Percentiles rank a stretch among this genome's conserved stretches.
These are phyloP conservation scores for Xerus rutilus DNA, from an alignment of 2,797 vertebrate genomes.

Conservation along the genomic window DNA sequence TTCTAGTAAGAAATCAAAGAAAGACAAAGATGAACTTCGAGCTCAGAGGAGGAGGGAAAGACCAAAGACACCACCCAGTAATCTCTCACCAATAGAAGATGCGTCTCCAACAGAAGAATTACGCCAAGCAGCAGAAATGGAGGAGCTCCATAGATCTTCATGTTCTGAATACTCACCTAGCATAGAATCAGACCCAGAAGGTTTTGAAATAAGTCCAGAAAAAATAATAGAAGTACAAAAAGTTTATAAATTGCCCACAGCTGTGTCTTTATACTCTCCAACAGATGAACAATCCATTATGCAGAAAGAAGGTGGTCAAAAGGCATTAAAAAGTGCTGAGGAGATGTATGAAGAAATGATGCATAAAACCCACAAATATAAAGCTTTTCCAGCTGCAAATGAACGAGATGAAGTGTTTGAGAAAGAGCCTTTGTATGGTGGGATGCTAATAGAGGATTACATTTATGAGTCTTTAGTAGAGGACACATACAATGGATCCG, in stretches of 20 bases:
- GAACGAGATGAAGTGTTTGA: conserved; percentile 94
- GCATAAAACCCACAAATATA: conserved; percentile 93
- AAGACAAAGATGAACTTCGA: conserved; percentile 98
- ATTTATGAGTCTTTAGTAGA: conserved; percentile 98
- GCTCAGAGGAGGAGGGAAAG: conserved; percentile 96
- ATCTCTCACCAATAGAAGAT: conserved; percentile 96
- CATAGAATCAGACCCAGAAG: conserved; percentile 96
- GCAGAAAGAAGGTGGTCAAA: conserved; percentile 86
- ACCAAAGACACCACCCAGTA: conserved; percentile 97
- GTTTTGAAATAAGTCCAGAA: conserved; percentile 96
- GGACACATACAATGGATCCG: conserved; percentile 90
- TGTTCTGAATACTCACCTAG: conserved; percentile 95
- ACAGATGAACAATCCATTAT: conserved; percentile 92
- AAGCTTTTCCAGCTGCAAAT: conserved; percentile 90
- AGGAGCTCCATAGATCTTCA: conserved; percentile 92
- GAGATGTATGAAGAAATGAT: conserved; percentile 97
- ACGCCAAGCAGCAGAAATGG: conserved; percentile 91
- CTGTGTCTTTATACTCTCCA: conserved; percentile 95
- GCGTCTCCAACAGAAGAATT: conserved; percentile 94
- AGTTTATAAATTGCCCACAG: conserved; percentile 95
- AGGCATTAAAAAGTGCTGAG: conserved; percentile 94
- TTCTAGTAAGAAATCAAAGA: conserved; percentile 98
- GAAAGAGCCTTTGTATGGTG: conserved; percentile 97
- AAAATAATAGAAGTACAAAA: conserved; percentile 94
- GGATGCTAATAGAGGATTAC: conserved; percentile 99